A percentile compares a stretch with the other conserved stretches of the same genome.
These are phyloP conservation scores for Diadophis punctatus DNA, from an alignment of 2,113 vertebrate species.

Conservation along the genomic window DNA sequence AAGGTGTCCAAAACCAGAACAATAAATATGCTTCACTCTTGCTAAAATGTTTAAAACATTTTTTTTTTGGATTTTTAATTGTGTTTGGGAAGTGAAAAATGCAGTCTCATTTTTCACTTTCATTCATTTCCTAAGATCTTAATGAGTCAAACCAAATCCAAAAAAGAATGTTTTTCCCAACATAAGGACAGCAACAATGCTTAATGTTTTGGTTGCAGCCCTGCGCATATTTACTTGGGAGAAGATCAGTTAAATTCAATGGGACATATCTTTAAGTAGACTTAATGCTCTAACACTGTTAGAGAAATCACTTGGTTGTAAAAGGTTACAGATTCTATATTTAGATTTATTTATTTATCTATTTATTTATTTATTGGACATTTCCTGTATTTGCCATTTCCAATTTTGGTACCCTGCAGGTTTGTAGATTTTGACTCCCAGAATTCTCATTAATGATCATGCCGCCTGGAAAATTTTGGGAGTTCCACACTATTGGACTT, in stretches of 20 bases:
- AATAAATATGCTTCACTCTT: not conserved
- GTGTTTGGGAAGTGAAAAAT: conserved; percentile 2
- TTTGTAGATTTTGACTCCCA: not conserved
- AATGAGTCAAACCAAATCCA: not conserved
- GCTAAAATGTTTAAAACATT: not conserved
- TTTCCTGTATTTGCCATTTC: not conserved
- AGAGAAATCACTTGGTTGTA: not conserved
- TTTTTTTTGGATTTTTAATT: not conserved
- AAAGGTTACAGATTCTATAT: not conserved
- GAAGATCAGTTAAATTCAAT: not conserved
- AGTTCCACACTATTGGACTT: not conserved
- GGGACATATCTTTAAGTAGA: not conserved
- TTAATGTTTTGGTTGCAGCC: not conserved
- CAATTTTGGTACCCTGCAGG: not conserved
- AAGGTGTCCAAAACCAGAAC: not conserved
- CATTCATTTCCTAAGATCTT: not conserved
- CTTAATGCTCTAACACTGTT: not conserved
- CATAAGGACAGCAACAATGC: not conserved
- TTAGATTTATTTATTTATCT: not conserved
- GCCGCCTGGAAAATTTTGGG: not conserved
- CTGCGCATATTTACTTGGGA: not conserved
- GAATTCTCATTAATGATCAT: not conserved
- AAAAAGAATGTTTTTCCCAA: not conserved
- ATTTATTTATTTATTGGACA: not conserved
- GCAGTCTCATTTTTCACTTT: not conserved